Evolutionary conservation across 2,113 vertebrate species (phyloP), one percentile per base, ranked within the genome.

Genomic region (Origma solitaria): DNA sequence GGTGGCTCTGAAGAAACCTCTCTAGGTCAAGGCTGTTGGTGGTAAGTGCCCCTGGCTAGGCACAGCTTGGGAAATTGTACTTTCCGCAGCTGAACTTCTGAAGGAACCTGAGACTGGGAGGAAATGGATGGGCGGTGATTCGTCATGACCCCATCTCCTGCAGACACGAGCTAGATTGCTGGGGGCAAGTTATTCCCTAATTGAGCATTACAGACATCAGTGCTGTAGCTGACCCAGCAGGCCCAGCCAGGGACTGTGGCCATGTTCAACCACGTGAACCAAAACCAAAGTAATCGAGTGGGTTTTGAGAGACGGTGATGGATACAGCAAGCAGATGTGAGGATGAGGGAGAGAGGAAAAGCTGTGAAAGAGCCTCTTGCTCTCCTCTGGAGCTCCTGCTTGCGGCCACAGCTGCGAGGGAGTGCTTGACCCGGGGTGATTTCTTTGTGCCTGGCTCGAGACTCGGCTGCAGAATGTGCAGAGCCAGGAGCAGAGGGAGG

Each of bases 1-100:
- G 94, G 90, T 96, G 94, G 85, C 40, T 93, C 92, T 92, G 82
- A 60, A 89, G 75, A 40, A 92, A 66, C 44, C 64, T 86, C 64
- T 51, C 9, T 8, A 27, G 79, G 85, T 90, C 90, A 81, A 75
- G 68, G 76, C 24, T 88, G 40, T 25, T 71, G 71, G 76, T 78
- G 76, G 33, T 56, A 54, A 86, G 40, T 50, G 89, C 86, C 92
- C 81, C 86, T 70, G 90, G 79, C 85, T 83, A 73, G 68, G 38
- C 69, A 27, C 31, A 40, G n/a, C 56, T 75, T 60, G 80, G 92
- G 24, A 93, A 86, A 70, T 18, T 23, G n/a, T 61, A 4, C 53
- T 93, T 86, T 78, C 31, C 8, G 33, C 40, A 47, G 88, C 76
- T 60, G 72, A 83, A 68, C 82, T 75, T 78, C 92, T 90, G 72